Base-by-base conservation (phyloP, 2,113 vertebrate genomes). In the Pelodiscus sinensis region DNA sequence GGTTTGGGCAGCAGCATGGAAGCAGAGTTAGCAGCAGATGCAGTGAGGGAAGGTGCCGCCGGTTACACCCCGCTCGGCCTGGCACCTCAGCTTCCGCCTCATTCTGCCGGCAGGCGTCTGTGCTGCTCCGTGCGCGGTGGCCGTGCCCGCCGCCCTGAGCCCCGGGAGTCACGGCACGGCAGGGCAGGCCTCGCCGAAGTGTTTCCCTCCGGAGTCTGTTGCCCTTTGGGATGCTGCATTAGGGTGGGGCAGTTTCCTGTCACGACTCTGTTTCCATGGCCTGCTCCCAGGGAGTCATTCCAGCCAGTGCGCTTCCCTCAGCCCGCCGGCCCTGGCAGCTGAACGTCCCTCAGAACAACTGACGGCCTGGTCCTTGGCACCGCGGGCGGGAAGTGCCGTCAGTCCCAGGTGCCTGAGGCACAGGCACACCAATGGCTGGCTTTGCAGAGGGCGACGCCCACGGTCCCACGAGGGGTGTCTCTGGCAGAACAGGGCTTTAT, bases 21-120 rank as follows among this genome's bases (percentile, higher is more conserved):
- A 44, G 38, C 38, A 0, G 3, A 52, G 75, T 16, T 18, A 29
- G 21, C 60, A 29, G 54, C 27, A 1, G 12, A 4, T 24, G 25
- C 77, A 2, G 44, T 12, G 62, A 4, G 0, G n/a, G 4, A 1
- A 5, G 38, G 13, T 2, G 24, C 65, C 50, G 79, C 51, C n/a
- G n/a, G 31, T 71, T 71, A 35, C 2, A 18, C 65, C 65, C 31
- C 18, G n/a, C 18, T 18, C 3, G 0, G 18, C 1, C 2, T 15
- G 51, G n/a, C 18, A 15, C 29, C 29, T 79, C 25, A 11, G 5
- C 9, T 50, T 19, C 4, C 15, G 51, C 77, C 54, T 27, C 29
- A 16, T 19, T 79, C 77, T 79, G 77, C 27, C 50, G 19, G 51
- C 51, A n/a, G 29, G 31, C 50, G 21, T n/a, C 51, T 16, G 4